Percentiles rank a stretch among this genome's conserved stretches.
These are phyloP conservation scores for Nymphalis urticae DNA, from an alignment of 2,888 invertebrate genomes.

Conservation along the genomic window DNA sequence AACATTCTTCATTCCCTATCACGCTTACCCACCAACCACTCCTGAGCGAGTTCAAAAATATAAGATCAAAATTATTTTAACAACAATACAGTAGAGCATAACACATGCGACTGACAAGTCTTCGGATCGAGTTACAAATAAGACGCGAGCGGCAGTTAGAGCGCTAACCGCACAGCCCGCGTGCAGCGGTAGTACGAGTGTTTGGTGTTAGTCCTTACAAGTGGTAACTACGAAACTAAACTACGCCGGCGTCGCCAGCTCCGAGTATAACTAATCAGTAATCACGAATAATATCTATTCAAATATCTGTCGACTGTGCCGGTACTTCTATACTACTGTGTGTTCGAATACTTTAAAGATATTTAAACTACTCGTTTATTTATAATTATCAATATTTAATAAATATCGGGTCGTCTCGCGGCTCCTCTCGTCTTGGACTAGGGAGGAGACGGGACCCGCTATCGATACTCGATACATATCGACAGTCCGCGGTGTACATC, in stretches of 20 bases:
- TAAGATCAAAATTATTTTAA: constrained; percentile 68
- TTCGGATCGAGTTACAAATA: constrained; percentile 33
- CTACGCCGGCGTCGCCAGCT: constrained; percentile 40
- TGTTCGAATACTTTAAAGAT: constrained; percentile 9
- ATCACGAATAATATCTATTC: constrained; percentile 72
- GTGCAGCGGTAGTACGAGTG: constrained; percentile 38
- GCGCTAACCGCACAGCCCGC: constrained; percentile 43
- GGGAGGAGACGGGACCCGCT: constrained; percentile 26
- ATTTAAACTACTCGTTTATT: background rate
- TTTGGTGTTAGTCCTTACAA: constrained; percentile 77
- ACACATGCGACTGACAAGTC: constrained; percentile 66
- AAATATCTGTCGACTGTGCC: constrained; percentile 36
- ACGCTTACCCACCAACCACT: constrained; percentile 49
- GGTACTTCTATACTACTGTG: constrained; percentile 15
- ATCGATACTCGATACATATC: background rate
- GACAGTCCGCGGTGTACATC: background rate
- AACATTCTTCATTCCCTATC: constrained; percentile 54
- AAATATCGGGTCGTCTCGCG: constrained; percentile 24
- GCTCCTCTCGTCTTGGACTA: constrained; percentile 28
- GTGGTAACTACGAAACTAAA: constrained; percentile 65
- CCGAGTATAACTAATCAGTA: constrained; percentile 16
- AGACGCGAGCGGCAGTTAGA: constrained; percentile 11
- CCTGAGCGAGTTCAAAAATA: constrained; percentile 69
- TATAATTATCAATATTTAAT: too few relatives aligned
- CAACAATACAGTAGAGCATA: constrained; percentile 59